phyloP scores from a whole-genome alignment of 2,797 vertebrate species.

The Pelodytes ibericus region DNA sequence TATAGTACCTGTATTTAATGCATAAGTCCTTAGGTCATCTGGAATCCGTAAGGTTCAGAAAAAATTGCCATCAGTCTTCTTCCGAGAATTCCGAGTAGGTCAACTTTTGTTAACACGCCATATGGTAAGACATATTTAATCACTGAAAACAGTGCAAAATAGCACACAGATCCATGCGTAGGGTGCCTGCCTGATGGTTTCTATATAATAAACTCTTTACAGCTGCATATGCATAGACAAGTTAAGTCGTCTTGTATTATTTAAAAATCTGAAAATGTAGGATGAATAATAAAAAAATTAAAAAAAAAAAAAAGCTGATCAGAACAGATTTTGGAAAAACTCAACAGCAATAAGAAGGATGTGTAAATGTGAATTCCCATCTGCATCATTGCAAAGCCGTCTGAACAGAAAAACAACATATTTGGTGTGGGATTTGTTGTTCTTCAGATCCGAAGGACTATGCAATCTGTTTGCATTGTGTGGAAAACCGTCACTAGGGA shows the following conservation, averaged over 20 bases:
- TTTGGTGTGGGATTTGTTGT: constrained; percentile 57
- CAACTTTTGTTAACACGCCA: not conserved
- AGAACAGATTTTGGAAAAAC: constrained; percentile 44
- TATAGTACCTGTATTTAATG: too few relatives aligned
- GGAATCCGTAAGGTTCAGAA: too few relatives aligned
- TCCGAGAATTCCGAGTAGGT: not conserved
- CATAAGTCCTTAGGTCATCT: too few relatives aligned
- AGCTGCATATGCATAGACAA: not conserved
- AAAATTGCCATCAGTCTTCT: not conserved
- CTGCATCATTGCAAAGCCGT: constrained; percentile 47
- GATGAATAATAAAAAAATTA: too few relatives aligned
- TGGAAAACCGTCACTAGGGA: constrained; percentile 44
- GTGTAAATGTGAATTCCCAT: constrained; percentile 55
- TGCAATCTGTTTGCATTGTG: constrained; percentile 56
- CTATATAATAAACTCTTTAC: not conserved
- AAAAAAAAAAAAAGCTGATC: constrained; percentile 10
- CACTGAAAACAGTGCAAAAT: not conserved
- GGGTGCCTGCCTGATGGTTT: not conserved
- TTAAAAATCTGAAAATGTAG: constrained; percentile 21
- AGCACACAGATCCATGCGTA: not conserved
- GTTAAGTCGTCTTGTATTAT: constrained; percentile 16
- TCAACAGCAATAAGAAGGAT: constrained; percentile 46
- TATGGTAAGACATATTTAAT: not conserved
- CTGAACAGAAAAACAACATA: constrained; percentile 56
- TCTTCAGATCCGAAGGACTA: constrained; percentile 51